phyloP scores from a whole-genome alignment of 2,113 vertebrate genomes.

The Pollimyrus isidori region DNA sequence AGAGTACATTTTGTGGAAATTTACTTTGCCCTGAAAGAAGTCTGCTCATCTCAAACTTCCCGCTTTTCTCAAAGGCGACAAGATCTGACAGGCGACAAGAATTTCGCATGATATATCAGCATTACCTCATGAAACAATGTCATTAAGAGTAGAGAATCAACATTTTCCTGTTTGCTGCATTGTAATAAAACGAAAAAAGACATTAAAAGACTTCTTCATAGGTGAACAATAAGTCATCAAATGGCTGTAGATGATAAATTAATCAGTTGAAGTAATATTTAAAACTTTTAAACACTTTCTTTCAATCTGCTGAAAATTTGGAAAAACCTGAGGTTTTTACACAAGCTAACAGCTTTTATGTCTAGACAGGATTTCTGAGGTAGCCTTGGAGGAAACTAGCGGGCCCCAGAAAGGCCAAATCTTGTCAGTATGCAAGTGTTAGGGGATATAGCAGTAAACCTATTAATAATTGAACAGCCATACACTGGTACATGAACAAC shows the following conservation, averaged over 20 bases:
- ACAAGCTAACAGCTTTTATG: conserved; percentile 17
- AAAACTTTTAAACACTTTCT: neutral
- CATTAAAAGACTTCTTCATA: neutral
- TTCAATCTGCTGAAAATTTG: neutral
- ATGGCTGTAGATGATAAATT: conserved; percentile 4
- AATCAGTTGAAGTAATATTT: neutral
- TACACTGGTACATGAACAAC: conserved; percentile 20
- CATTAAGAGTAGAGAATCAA: conserved; percentile 12
- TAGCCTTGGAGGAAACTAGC: conserved; percentile 34
- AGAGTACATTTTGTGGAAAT: conserved; percentile 26
- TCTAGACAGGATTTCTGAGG: conserved; percentile 25
- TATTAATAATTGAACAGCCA: conserved; percentile 28
- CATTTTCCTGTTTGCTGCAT: conserved; percentile 24
- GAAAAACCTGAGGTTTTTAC: neutral
- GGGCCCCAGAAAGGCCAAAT: conserved; percentile 37
- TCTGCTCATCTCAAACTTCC: conserved; percentile 33
- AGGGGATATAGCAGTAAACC: conserved; percentile 26
- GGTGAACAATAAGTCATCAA: conserved; percentile 8
- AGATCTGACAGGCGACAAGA: conserved; percentile 23
- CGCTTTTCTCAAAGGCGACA: conserved; percentile 24
- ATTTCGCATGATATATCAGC: conserved; percentile 18
- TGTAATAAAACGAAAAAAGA: conserved; percentile 11
- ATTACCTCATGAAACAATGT: conserved; percentile 21
- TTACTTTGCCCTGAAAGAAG: conserved; percentile 36
- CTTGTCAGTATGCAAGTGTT: conserved; percentile 43